Evolutionary conservation across 2,797 vertebrate genomes (phyloP).

Genomic region (Clamator glandarius): DNA sequence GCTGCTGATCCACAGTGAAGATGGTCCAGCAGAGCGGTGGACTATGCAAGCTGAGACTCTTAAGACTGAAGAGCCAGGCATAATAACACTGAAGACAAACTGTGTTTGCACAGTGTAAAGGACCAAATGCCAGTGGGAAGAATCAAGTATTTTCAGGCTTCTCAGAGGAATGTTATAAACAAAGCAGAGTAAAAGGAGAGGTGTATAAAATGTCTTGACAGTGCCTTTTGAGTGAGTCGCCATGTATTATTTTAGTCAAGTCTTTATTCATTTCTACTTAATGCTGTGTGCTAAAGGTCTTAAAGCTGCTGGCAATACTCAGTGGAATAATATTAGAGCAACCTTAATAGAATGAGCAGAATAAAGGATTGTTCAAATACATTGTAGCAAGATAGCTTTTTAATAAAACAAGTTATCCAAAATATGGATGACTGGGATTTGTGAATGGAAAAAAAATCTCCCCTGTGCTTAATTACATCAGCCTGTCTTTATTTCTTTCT

Average conservation of each 20-base stretch:
- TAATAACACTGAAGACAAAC: background rate
- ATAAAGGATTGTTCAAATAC: slow-evolving; percentile 55
- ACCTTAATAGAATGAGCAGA: slow-evolving; percentile 68
- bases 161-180: slow-evolving; percentile 30
- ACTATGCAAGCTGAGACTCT: background rate
- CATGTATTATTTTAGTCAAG: slow-evolving; percentile 40
- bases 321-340: slow-evolving; percentile 53
- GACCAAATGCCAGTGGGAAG: background rate
- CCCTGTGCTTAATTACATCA: slow-evolving; percentile 52
- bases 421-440: slow-evolving; percentile 15
- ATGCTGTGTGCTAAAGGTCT: slow-evolving; percentile 46
- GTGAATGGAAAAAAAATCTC: slow-evolving; percentile 49
- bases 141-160: slow-evolving; percentile 23
- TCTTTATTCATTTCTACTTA: slow-evolving; percentile 60
- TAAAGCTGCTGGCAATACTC: slow-evolving; percentile 62
- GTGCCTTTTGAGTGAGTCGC: slow-evolving; percentile 25
- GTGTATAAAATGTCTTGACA: slow-evolving; percentile 25
- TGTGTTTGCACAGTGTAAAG: background rate
- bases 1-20: background rate
- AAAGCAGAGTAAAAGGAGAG: slow-evolving; percentile 1
- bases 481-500: slow-evolving; percentile 43
- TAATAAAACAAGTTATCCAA: slow-evolving; percentile 62
- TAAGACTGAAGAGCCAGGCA: background rate
- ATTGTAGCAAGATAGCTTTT: slow-evolving; percentile 52
- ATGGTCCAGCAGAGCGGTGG: background rate